phyloP scores from a whole-genome alignment of 2,888 invertebrate genomes.

The Steinernema scapterisci region DNA sequence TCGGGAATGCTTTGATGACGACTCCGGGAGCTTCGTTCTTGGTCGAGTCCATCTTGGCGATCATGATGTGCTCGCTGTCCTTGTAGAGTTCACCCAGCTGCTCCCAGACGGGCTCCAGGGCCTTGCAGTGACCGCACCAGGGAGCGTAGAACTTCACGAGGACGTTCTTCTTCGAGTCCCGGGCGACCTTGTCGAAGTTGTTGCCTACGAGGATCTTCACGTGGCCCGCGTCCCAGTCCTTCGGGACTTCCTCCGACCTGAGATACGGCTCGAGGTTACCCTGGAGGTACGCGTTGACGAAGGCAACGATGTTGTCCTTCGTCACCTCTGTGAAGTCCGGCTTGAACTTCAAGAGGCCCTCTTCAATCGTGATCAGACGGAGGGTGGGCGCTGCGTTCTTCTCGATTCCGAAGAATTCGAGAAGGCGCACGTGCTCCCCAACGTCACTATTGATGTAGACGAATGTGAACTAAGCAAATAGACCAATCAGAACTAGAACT shows the following conservation, averaged over 20 bases:
- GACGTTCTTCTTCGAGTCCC: conserved; percentile 83
- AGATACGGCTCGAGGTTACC: conserved; percentile 77
- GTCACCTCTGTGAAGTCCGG: not conserved
- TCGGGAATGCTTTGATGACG: conserved; percentile 87
- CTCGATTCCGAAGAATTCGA: not conserved
- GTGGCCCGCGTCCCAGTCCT: conserved; percentile 90
- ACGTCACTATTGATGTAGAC: not conserved
- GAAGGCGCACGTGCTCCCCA: not conserved
- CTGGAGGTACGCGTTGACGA: not conserved
- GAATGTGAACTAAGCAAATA: not conserved
- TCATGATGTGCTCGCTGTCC: conserved; percentile 78
- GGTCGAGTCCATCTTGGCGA: conserved; percentile 97
- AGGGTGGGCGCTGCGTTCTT: not conserved
- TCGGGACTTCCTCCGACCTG: conserved; percentile 85
- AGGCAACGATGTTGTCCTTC: not conserved
- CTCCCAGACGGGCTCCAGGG: conserved; percentile 87
- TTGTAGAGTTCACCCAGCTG: conserved; percentile 87
- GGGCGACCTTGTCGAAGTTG: conserved; percentile 89
- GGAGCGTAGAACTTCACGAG: conserved; percentile 98
- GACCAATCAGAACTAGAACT: not conserved
- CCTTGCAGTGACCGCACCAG: conserved; percentile 73
- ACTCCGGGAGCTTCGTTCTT: conserved; percentile 93
- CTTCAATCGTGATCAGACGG: not conserved
- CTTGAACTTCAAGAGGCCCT: not conserved
- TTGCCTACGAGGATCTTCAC: conserved; percentile 88